Evolutionary conservation across 2,113 vertebrate species (phyloP).

Genomic region (Phalacrocorax carbo): DNA sequence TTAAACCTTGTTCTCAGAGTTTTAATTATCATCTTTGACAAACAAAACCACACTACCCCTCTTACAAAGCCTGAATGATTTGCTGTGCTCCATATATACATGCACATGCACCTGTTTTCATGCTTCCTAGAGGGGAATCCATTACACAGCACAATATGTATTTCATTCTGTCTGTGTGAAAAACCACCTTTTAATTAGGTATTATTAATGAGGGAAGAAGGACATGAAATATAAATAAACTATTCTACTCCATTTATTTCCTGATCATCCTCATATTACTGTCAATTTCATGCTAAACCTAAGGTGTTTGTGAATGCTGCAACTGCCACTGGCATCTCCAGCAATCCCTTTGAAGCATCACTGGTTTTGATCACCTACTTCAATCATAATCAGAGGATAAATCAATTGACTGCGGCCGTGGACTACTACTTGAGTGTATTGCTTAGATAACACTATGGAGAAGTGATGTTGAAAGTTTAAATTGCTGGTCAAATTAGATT

Average conservation of each 20-base stretch:
- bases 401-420: not conserved
- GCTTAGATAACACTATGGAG: not conserved
- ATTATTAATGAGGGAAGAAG: not conserved
- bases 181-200: not conserved
- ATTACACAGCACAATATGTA: not conserved
- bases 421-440: not conserved
- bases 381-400: not conserved
- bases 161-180: not conserved
- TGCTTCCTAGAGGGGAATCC: not conserved
- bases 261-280: not conserved
- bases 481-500: not conserved
- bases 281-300: not conserved
- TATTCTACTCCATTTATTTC: not conserved
- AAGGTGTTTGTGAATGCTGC: not conserved
- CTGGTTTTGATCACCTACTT: not conserved
- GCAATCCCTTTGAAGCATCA: not conserved
- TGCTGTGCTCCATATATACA: not conserved
- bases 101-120: not conserved
- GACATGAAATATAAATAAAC: not conserved
- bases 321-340: not conserved
- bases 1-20: not conserved
- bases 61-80: not conserved
- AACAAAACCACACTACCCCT: not conserved
- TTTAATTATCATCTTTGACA: not conserved
- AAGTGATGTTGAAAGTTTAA: not conserved